Conservation (phyloP, 2,797 vertebrate genomes). For the Pseudochaenichthys georgianus region DNA sequence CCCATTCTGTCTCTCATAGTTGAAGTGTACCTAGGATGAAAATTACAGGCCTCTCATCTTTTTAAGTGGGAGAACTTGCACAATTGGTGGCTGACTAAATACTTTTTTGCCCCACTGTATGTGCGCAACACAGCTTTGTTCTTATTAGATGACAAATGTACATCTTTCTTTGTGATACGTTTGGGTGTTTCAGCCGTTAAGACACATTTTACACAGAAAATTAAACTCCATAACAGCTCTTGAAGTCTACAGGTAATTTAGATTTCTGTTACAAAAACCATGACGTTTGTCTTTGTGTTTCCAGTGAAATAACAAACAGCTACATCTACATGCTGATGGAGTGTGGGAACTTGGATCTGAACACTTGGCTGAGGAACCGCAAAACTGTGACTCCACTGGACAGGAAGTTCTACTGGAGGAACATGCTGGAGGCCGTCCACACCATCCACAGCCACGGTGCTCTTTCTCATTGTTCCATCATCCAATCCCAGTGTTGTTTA, state of each 20-base stretch:
- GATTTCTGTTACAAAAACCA: neutral
- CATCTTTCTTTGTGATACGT: neutral
- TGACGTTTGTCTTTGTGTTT: constrained; percentile 32
- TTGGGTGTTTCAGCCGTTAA: neutral
- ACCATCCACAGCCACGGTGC: constrained; percentile 96
- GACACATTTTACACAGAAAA: neutral
- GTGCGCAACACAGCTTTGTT: neutral
- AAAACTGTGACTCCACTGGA: constrained; percentile 92
- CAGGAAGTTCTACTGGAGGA: constrained; percentile 97
- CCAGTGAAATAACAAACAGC: constrained; percentile 92
- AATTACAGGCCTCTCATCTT: too few relatives aligned
- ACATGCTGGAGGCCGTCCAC: constrained; percentile 97
- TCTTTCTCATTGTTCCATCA: neutral
- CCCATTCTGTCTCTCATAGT: too few relatives aligned
- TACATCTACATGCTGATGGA: constrained; percentile 99
- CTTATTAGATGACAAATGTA: neutral
- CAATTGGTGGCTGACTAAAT: too few relatives aligned
- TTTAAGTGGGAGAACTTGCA: too few relatives aligned
- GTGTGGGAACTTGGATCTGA: constrained; percentile 96
- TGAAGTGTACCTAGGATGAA: too few relatives aligned
- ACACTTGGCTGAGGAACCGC: constrained; percentile 96
- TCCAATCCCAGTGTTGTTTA: neutral
- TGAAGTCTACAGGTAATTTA: neutral
- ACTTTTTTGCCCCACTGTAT: too few relatives aligned
- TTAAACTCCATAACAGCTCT: too few relatives aligned